Evolutionary conservation across 2,888 invertebrate genomes (phyloP).

Genomic region (Epirrhoe alternata): DNA sequence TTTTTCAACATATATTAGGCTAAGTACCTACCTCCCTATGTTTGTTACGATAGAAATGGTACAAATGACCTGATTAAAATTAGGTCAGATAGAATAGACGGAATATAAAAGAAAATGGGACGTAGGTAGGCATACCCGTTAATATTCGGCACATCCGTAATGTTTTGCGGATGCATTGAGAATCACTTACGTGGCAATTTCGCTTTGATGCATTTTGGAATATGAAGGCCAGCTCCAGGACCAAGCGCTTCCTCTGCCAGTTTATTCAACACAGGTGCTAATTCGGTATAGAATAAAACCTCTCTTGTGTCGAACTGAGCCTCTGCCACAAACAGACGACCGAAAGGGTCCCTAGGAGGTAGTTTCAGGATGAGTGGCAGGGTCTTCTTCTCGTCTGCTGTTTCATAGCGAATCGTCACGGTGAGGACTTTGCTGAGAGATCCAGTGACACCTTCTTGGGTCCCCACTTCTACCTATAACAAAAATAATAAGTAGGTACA

Average conservation of each 20-base stretch:
- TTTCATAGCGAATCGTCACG: slow-evolving; percentile 88
- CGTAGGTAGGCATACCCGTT: too few relatives aligned
- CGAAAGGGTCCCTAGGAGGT: slow-evolving; percentile 91
- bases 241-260: slow-evolving; percentile 86
- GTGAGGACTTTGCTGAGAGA: slow-evolving; percentile 91
- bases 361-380: slow-evolving; percentile 89
- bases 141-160: too few relatives aligned
- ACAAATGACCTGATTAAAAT: not conserved
- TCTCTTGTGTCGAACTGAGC: slow-evolving; percentile 93
- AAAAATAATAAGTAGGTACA: not conserved
- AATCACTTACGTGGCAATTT: slow-evolving; percentile 84
- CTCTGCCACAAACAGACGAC: slow-evolving; percentile 91
- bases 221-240: slow-evolving; percentile 72
- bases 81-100: too few relatives aligned
- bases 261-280: slow-evolving; percentile 89
- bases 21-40: not conserved
- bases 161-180: not conserved
- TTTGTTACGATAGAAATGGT: not conserved
- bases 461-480: slow-evolving; percentile 70
- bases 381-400: slow-evolving; percentile 63
- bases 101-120: not conserved
- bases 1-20: not conserved
- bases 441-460: slow-evolving; percentile 87
- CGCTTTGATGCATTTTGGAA: slow-evolving; percentile 88
- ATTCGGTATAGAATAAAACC: slow-evolving; percentile 92